Conservation (phyloP, 2,113 vertebrate genomes). For the Cyanoliseus patagonus region DNA sequence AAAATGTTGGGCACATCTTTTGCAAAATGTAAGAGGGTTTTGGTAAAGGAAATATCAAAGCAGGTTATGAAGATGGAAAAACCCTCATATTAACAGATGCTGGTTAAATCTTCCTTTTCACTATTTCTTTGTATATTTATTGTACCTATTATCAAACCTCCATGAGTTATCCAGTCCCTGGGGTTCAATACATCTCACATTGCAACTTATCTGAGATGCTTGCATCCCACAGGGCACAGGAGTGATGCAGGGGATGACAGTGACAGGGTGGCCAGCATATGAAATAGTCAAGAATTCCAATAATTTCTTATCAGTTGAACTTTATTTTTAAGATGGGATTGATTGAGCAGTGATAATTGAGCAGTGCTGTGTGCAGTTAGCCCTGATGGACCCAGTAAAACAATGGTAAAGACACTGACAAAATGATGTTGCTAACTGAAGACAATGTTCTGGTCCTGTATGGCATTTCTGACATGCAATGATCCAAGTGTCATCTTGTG, state of each 20-base stretch:
- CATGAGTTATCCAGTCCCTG: neutral
- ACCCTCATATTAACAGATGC: rapidly evolving
- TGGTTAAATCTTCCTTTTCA: neutral
- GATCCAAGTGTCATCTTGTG: neutral
- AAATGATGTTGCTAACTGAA: neutral
- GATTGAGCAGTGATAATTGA: neutral
- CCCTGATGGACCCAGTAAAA: neutral
- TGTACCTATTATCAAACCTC: neutral
- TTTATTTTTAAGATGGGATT: neutral
- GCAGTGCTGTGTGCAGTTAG: neutral
- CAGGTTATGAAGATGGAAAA: neutral
- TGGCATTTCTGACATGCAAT: neutral
- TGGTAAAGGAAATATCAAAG: neutral
- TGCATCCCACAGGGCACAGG: neutral
- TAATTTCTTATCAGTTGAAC: neutral
- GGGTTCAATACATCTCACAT: neutral
- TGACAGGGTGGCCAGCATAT: neutral
- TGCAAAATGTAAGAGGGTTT: neutral
- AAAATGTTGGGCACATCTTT: neutral
- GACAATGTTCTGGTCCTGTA: neutral
- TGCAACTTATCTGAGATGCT: neutral
- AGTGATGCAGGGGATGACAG: neutral
- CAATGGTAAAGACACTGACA: neutral
- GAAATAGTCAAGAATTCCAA: neutral
- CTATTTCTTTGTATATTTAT: neutral